Evolutionary conservation across 2,888 invertebrate genomes (phyloP), one percentile per base, ranked within the genome.

Genomic region (Colletes collaris): DNA sequence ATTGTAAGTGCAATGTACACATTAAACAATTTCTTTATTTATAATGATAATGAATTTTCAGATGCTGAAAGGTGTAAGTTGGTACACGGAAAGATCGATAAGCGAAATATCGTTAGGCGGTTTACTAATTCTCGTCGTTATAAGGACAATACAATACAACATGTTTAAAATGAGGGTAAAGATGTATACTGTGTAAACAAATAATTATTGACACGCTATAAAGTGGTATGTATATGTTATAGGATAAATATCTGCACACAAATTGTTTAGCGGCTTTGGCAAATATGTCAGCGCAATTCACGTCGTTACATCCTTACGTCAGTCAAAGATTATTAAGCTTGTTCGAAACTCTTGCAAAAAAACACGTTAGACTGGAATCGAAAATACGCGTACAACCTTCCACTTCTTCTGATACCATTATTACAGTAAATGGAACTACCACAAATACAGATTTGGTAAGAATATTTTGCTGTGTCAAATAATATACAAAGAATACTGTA

Each of bases 191-290:
- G 7, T 19, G 27, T 3, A 13, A 50, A 19, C 19, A 56, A 55
- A 64, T n/a, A 55, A 50, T 56, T 16, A 53, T 40, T n/a, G 40
- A 55, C 7, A 6, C 8, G n/a, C 27, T 40, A 63, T 49, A 44
- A 55, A 44, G 56, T 71, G 55, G 63, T 81, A 70, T 80, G 59
- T 13, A 52, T 67, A 35, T 62, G 85, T 88, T 82, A 58, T 86
- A 95, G 95, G 99, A 99, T 92, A 98, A 99, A 93, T 99, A 99
- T 93, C 94, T 99, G 19, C 99, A 99, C 93, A 99, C 99, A 3
- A 99, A 99, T 93, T 99, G 99, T 92, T 94, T 99, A 82, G 99
- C 99, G 2, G 99, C 99, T 6, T 94, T 99, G 86, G 99, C 99
- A 16, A 99, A 99, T 90, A 99, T 99, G 99, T 99, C 99, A 52